These are phyloP conservation scores for Trachelipus rathkii DNA, from an alignment of 1,140 invertebrate species.

Conservation along the genomic window DNA sequence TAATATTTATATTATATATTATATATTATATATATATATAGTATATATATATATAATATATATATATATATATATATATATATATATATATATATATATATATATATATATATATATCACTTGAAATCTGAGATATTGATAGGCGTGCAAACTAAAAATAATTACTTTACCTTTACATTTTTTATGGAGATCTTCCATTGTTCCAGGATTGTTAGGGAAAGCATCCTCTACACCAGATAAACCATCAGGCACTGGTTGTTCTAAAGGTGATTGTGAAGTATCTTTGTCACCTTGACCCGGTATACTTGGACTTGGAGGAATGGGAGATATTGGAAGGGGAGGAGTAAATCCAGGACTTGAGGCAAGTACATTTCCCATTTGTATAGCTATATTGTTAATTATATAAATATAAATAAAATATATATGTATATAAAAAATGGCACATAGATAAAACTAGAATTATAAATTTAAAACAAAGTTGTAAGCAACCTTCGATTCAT, in stretches of 20 bases:
- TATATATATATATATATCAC: too few species aligned
- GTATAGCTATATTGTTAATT: too few species aligned
- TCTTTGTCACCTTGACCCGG: background rate
- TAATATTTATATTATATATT: background rate
- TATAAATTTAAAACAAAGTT: too few species aligned
- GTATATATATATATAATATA: constrained; percentile 11
- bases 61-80: constrained; percentile 21
- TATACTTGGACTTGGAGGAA: background rate
- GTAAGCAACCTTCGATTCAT: too few species aligned
- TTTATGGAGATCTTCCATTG: constrained; percentile 14
- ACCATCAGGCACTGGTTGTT: too few species aligned
- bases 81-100: constrained; percentile 5
- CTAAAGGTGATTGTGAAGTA: background rate
- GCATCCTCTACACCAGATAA: background rate
- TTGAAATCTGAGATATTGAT: background rate
- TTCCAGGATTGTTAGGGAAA: constrained; percentile 10
- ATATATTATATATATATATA: constrained; percentile 9
- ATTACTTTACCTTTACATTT: constrained; percentile 15
- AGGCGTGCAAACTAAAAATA: background rate
- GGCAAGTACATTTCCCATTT: background rate
- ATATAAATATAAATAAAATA: too few species aligned
- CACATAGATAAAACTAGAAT: too few species aligned
- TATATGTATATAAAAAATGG: too few species aligned
- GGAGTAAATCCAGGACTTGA: background rate
- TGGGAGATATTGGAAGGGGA: background rate